Percentiles rank a stretch among this genome's conserved stretches.
These are phyloP conservation scores for Andinoacara biseriatus DNA, from an alignment of 2,113 vertebrate species.

Conservation along the genomic window DNA sequence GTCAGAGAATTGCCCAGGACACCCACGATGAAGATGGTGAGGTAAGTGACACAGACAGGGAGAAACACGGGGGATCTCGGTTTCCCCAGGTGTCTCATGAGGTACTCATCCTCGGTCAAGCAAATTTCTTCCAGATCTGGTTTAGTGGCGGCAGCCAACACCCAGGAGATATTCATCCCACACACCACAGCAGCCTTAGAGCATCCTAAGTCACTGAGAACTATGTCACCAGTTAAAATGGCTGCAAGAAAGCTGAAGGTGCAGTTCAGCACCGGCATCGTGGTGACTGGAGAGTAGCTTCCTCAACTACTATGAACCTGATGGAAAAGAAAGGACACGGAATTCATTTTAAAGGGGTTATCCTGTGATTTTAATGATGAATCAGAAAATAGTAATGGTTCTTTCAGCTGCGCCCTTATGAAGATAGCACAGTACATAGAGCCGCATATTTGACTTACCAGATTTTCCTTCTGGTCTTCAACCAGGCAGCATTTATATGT, in stretches of 20 bases:
- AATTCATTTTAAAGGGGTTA: neutral
- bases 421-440: neutral
- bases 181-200: slow-evolving; percentile 48
- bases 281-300: neutral
- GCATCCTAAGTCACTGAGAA: slow-evolving; percentile 48
- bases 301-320: neutral
- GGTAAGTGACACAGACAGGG: slow-evolving; percentile 71
- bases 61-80: slow-evolving; percentile 69
- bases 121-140: slow-evolving; percentile 59
- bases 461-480: neutral
- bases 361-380: neutral
- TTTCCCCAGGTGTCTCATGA: slow-evolving; percentile 58
- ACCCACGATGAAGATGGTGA: slow-evolving; percentile 75
- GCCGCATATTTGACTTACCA: neutral
- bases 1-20: slow-evolving; percentile 78
- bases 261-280: slow-evolving; percentile 68
- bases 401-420: neutral
- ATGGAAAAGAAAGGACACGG: neutral
- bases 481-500: neutral
- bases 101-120: slow-evolving; percentile 59
- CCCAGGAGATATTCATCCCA: slow-evolving; percentile 62
- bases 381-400: neutral
- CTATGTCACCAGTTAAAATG: neutral
- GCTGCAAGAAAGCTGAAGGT: slow-evolving; percentile 35
- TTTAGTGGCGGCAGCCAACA: slow-evolving; percentile 37